Base-by-base conservation (phyloP, 1,140 invertebrate species). In the Panulirus ornatus region DNA sequence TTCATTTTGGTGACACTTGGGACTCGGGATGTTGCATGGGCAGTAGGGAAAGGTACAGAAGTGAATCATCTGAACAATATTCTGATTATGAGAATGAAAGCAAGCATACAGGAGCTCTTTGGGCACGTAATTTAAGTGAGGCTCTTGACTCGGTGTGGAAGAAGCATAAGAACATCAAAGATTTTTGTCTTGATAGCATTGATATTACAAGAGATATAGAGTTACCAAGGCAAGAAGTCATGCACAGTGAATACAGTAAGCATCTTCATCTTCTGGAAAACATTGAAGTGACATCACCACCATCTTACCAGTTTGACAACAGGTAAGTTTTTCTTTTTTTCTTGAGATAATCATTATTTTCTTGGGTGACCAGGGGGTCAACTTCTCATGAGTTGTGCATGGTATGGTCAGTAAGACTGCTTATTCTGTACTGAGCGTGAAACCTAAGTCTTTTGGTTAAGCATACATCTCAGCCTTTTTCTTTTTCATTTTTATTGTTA, bases 1-100 rank as follows among this genome's bases (percentile, higher is more conserved):
- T 51, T n/a, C 71, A 87, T 14, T 87, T 87, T 42, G 75, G 75
- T n/a, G 85, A 87, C 75, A 87, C 85, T 0, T 87, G 85, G 85
- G 85, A 87, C 47, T 87, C 85, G 1, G 85, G 85, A 5, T 87
- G 85, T 22, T 87, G 75, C 40, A 58, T 42, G 22, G 40, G 40
- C 42, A 58, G 66, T 22, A 58, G 51, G 16, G 75, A 51, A 1
- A 40, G 85, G n/a, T 63, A 54, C 22, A 40, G 38, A n/a, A 87
- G 85, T 63, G 85, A 78, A 19, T 78, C 73, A 38, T 79, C 85
- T 11, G 85, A 75, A 3, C 84, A 87, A 0, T 79, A 58, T 78
- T 87, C 85, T 27, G 75, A 79, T 40, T n/a, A 11, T 40, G 85
- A 87, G 40, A 34, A 36, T 63, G 85, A 87, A 34, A 78, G 44